Evolutionary conservation across 2,797 vertebrate species (phyloP), one percentile per base, ranked within the genome.

Genomic region (Zenarchopterus dispar): DNA sequence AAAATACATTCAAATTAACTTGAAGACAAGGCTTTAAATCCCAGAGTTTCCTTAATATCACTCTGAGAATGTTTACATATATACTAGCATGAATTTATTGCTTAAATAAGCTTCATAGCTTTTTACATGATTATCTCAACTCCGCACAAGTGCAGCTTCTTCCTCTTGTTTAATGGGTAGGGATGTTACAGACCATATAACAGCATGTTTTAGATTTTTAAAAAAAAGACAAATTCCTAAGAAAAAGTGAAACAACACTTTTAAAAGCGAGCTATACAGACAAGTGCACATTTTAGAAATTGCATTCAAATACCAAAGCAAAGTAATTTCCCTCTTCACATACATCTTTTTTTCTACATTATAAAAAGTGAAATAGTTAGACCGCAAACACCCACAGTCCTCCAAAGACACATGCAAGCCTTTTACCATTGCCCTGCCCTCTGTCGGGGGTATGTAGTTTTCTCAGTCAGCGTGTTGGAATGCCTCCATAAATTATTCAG

Each of bases 401-500:
- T 21, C 44, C 67, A 57, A 46, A 75, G 26, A 67, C 43, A 48
- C 13, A 0, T 13, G 7, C 42, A 9, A 67, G 67, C 59, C 71
- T 61, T 81, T 86, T 39, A 60, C 54, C 66, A 56, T 53, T 33
- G 9, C 48, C 61, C 21, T 61, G 62, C 62, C 81, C 82, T 82
- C 84, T 61, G 50, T 22, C 19, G 64, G 65, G 54, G 57, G 58
- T 26, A 54, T 66, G 61, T 66, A 58, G 5, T 63, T 77, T 65
- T 72, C 73, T 8, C 39, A 73, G 74, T 70, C 81, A 67, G 67
- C 71, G 83, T 80, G 75, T 81, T 77, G 86, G 87, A 87, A 90
- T 82, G 74, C 73, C 64, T 76, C 81, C 81, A 87, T 88, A 75
- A 89, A 88, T 91, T 81, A 89, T 86, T 91, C 83, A 88, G 80